Base-by-base conservation (phyloP, 2,888 invertebrate species). In the Dinocampus coccinellae region DNA sequence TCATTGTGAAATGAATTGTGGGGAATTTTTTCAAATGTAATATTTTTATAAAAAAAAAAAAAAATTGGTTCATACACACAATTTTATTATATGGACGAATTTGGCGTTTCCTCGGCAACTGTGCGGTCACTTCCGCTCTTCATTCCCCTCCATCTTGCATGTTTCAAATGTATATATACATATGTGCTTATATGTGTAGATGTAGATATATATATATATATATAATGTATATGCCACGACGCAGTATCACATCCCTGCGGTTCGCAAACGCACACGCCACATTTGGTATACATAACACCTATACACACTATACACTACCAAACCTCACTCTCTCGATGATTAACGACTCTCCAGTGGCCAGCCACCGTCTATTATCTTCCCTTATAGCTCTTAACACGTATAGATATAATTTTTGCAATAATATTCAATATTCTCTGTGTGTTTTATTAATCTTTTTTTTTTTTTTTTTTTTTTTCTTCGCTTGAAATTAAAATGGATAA, bases 101-200 rank as follows among this genome's bases (percentile, higher is more conserved):
- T n/a, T n/a, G n/a, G n/a, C 47, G 47, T 47, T 47, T 47, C 47
- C 47, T 66, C 52, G 65, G 67, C 71, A 62, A 70, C 75, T 74
- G 75, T 77, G 83, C 77, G 83, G 84, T 84, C 84, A 84, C 84
- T 84, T 84, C 82, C 84, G 84, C 79, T 83, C 80, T 84, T 81
- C 84, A 84, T 79, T 83, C 80, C 81, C 80, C 84, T 79, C 77
- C 22, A 61, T 73, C 74, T 75, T 75, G 76, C 68, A 63, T 34
- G 13, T 33, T 33, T 6, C 16, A n/a, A 11, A 13, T 16, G 20
- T n/a, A 22, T 42, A 26, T 39, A n/a, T 20, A 29, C 7, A 29
- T 7, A 29, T 29, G 7, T 29, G 7, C 29, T 29, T 4, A 4
- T 29, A 29, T 29, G 7, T 29, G n/a, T n/a, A n/a, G n/a, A n/a